Evolutionary conservation across 2,888 invertebrate species (phyloP).

Genomic region (Campoplex nolae): DNA sequence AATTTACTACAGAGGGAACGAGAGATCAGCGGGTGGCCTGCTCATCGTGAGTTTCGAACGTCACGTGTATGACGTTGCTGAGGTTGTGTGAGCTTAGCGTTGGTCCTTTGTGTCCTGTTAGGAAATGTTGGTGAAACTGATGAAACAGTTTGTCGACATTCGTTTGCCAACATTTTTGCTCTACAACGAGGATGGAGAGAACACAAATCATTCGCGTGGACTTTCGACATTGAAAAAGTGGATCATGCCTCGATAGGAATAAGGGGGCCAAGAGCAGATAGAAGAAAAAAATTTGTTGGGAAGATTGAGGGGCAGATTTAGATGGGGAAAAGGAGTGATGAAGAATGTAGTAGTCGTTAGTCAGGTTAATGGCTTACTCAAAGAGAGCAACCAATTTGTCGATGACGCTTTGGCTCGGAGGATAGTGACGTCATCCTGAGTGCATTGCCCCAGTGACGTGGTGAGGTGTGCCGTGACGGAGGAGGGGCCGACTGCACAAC

Average conservation of each 20-base stretch:
- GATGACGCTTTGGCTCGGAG: slow-evolving; percentile 79
- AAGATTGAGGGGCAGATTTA: background rate
- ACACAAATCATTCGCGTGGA: background rate
- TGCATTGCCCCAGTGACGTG: slow-evolving; percentile 83
- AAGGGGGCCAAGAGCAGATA: background rate
- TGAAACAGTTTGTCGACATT: background rate
- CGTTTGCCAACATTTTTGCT: background rate
- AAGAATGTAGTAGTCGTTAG: slow-evolving; percentile 59
- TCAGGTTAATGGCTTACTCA: slow-evolving; percentile 80
- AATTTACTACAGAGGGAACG: slow-evolving; percentile 56
- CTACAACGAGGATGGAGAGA: background rate
- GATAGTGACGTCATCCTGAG: slow-evolving; percentile 81
- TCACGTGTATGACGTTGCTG: slow-evolving; percentile 65
- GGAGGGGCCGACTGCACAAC: slow-evolving; percentile 59
- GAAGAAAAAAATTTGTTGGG: slow-evolving; percentile 22
- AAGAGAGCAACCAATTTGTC: slow-evolving; percentile 78
- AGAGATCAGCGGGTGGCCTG: slow-evolving; percentile 57
- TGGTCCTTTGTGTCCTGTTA: background rate
- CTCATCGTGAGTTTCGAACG: slow-evolving; percentile 53
- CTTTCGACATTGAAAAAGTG: background rate
- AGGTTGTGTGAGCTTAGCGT: slow-evolving; percentile 26
- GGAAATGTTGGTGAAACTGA: background rate
- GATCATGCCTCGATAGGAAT: background rate
- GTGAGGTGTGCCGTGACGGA: slow-evolving; percentile 75
- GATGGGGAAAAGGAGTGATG: slow-evolving; percentile 25